Evolutionary conservation across 2,113 vertebrate genomes (phyloP).

Genomic region (Phylloscopus trochiloides): DNA sequence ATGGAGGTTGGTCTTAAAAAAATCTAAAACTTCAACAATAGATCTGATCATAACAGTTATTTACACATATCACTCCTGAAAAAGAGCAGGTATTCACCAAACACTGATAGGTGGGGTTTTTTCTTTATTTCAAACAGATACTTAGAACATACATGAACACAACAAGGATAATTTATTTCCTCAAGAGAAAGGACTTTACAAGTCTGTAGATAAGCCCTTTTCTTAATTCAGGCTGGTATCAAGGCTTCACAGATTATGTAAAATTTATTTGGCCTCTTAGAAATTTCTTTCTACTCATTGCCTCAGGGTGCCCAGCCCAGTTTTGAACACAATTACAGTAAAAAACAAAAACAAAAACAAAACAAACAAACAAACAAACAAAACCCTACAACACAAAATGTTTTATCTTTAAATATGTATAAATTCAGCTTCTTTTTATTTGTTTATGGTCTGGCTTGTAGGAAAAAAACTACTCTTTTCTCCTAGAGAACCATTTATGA

Average conservation of each 20-base stretch:
- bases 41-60: background rate
- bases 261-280: slow-evolving; percentile 34
- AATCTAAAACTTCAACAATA: background rate
- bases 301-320: background rate
- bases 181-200: background rate
- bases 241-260: background rate
- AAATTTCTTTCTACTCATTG: background rate
- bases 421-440: background rate
- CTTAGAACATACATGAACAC: background rate
- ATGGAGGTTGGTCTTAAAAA: rapidly evolving
- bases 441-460: background rate
- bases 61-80: background rate
- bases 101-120: rapidly evolving
- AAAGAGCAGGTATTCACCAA: background rate
- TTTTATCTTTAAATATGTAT: background rate
- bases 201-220: background rate
- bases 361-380: too few relatives aligned
- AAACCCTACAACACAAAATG: background rate
- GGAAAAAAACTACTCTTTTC: background rate
- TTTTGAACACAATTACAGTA: background rate
- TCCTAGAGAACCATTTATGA: background rate
- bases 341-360: background rate
- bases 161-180: background rate
- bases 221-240: background rate
- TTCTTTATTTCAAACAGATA: background rate